Conservation (phyloP, 2,888 invertebrate species). For the Agriopis aurantiaria region DNA sequence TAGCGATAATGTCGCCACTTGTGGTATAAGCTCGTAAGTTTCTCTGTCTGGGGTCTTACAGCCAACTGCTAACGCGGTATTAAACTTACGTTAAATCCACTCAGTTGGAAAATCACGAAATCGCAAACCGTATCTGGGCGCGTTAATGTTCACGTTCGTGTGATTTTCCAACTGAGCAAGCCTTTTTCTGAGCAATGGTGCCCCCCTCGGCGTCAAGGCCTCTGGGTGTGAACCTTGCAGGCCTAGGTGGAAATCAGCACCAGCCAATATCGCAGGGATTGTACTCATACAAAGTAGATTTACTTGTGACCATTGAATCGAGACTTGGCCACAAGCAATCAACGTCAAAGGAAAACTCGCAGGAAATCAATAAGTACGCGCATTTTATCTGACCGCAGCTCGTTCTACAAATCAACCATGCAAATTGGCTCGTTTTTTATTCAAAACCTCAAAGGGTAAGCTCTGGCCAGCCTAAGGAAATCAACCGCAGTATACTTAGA, state of each 20-base stretch:
- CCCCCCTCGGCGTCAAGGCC: background rate
- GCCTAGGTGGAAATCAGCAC: background rate
- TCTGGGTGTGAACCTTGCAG: background rate
- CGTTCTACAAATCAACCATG: conserved; percentile 57
- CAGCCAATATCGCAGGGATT: conserved; percentile 12
- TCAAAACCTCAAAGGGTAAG: conserved; percentile 43
- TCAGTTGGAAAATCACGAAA: too few species aligned
- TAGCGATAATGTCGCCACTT: too few species aligned
- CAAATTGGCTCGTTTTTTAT: conserved; percentile 63
- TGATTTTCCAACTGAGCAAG: too few species aligned
- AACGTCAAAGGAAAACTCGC: conserved; percentile 40
- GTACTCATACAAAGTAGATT: conserved; percentile 32
- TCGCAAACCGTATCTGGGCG: too few species aligned
- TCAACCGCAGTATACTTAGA: background rate
- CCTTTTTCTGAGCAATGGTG: background rate
- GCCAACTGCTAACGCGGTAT: too few species aligned
- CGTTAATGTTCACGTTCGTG: too few species aligned
- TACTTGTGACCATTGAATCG: conserved; percentile 40
- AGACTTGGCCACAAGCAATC: conserved; percentile 38
- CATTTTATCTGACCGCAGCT: conserved; percentile 52
- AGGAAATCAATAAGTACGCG: conserved; percentile 55
- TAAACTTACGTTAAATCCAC: too few species aligned
- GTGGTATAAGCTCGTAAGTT: too few species aligned
- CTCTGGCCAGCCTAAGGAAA: background rate
- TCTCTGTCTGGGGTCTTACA: too few species aligned